A percentile compares a stretch with the other conserved stretches of the same genome.
Conservation (phyloP, 2,113 vertebrate species). For the Siniperca knerii region DNA sequence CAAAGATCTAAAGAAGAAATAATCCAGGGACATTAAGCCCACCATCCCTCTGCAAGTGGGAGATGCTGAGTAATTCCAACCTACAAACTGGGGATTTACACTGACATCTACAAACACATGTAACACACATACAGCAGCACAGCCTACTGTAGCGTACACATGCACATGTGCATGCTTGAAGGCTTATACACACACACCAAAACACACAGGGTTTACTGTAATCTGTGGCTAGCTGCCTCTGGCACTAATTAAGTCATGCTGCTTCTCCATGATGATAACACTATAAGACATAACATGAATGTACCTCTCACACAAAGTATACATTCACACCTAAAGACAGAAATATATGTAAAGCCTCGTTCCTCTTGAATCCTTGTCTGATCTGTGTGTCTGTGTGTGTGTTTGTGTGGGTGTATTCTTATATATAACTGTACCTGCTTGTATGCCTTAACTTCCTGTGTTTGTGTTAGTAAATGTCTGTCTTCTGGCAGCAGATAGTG, state of each 20-base stretch:
- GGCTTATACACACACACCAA: conserved; percentile 41
- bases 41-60: conserved; percentile 53
- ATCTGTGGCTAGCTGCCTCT: conserved; percentile 65
- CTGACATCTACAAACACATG: conserved; percentile 56
- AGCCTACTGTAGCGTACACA: conserved; percentile 35
- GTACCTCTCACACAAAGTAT: conserved; percentile 25
- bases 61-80: conserved; percentile 70
- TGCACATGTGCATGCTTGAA: conserved; percentile 44
- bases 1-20: conserved; percentile 57
- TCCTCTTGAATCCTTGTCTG: background rate
- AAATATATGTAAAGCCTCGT: background rate
- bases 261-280: conserved; percentile 39
- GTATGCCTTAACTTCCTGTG: background rate
- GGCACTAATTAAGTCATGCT: conserved; percentile 59
- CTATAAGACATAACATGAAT: conserved; percentile 32
- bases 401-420: background rate
- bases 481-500: conserved; percentile 32
- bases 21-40: conserved; percentile 72
- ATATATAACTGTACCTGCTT: background rate
- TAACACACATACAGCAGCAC: conserved; percentile 38
- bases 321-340: background rate
- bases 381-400: background rate
- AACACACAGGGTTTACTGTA: conserved; percentile 63
- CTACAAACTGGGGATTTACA: conserved; percentile 72
- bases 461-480: conserved; percentile 38